Evolutionary conservation across 2,888 invertebrate species (phyloP), one percentile per base, ranked within the genome.

Genomic region (Anaspis maculata): DNA sequence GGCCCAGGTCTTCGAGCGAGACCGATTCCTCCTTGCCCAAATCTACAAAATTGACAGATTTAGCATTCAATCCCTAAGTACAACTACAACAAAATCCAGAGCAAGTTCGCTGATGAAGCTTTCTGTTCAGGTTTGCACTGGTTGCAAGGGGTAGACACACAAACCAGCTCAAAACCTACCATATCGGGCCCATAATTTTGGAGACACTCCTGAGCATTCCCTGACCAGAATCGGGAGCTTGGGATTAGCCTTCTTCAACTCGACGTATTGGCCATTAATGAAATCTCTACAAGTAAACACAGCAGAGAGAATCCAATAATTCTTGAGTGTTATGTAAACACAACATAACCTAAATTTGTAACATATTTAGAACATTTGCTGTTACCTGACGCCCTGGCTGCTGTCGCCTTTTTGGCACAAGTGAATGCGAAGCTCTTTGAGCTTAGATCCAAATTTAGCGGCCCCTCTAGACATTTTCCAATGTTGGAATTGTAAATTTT

Each of bases 381-480:
- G n/a, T 59, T 74, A 91, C 91, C 94, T 82, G 3, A 84, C 89
- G 29, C 96, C 96, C 58, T 86, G 77, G 41, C 94, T 95, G 15
- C 85, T 74, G 31, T 76, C 72, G 25, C 84, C 79, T 27, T 78
- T 85, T 61, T 95, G 95, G 59, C 96, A 96, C 30, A 97, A 72
- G 64, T 95, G 89, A 59, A 97, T 79, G 49, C 96, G 77, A 10
- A 96, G 64, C 70, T 97, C 96, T 66, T 82, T 89, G 22, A 96
- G 65, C 44, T 77, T 76, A 32, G 78, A 67, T 25, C 82, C 80
- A 48, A 94, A 76, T 60, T 79, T 80, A 11, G 81, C 3, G n/a
- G n/a, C n/a, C n/a, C n/a, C n/a, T n/a, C n/a, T n/a, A n/a, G n/a
- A n/a, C n/a, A n/a, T n/a, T n/a, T n/a, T n/a, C n/a, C n/a, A n/a